These are phyloP conservation scores for Tethea ocularis DNA, from an alignment of 2,888 invertebrate genomes.

Conservation along the genomic window DNA sequence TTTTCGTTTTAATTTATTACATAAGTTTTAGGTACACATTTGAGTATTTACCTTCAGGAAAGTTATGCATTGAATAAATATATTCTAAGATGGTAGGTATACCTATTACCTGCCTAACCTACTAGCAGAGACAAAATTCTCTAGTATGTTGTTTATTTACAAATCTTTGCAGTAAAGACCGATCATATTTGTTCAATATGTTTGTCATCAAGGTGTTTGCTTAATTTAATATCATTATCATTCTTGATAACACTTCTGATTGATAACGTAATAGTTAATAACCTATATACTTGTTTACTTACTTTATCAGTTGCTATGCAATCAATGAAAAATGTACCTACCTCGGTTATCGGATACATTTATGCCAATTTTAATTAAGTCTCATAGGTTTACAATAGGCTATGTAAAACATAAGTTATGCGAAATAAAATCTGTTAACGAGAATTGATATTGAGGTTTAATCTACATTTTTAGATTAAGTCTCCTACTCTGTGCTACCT, in stretches of 20 bases:
- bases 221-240: constrained; percentile 7
- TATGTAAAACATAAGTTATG: background rate
- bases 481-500: background rate
- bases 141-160: no score
- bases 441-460: background rate
- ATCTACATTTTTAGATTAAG: constrained; percentile 3
- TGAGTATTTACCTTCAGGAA: no score
- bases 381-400: constrained; percentile 10
- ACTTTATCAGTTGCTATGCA: constrained; percentile 9
- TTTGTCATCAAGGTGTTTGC: no score
- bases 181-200: background rate
- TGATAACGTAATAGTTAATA: background rate
- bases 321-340: constrained; percentile 7
- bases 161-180: background rate
- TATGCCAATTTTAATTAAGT: constrained; percentile 13
- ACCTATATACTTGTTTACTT: constrained; percentile 5
- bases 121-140: no score
- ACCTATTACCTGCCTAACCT: no score
- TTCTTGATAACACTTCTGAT: constrained; percentile 1
- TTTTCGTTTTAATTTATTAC: no score
- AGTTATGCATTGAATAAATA: no score
- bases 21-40: no score
- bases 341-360: constrained; percentile 13
- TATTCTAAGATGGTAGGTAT: no score
- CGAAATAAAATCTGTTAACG: background rate